Conservation (phyloP, 2,888 invertebrate genomes). For the Notodonta dromedarius region DNA sequence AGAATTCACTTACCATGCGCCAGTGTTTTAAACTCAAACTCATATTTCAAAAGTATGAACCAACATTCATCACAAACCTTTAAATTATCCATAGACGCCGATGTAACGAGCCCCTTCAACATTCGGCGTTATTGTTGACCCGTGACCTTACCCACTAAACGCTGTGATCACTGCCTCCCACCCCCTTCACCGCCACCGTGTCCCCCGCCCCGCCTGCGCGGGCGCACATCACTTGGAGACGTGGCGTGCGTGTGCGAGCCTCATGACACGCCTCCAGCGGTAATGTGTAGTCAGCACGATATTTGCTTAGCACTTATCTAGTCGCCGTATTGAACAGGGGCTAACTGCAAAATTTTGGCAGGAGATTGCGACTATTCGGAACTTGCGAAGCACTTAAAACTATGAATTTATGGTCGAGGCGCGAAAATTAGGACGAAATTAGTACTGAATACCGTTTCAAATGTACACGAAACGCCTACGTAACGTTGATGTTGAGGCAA, state of each 20-base stretch:
- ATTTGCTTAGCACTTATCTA: background rate
- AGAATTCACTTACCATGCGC: background rate
- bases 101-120: slow-evolving; percentile 1
- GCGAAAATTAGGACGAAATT: background rate
- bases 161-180: background rate
- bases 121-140: slow-evolving; percentile 4
- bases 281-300: background rate
- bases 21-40: background rate
- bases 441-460: background rate
- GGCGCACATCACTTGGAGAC: background rate
- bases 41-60: background rate
- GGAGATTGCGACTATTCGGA: background rate
- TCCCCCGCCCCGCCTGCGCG: slow-evolving; percentile 3
- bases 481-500: background rate
- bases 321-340: background rate
- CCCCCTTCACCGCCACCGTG: background rate
- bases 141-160: slow-evolving; percentile 5
- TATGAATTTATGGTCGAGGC: background rate
- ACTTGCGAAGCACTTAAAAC: background rate
- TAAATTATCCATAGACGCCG: background rate
- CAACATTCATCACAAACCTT: background rate
- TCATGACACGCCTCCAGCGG: slow-evolving; percentile 4
- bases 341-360: background rate
- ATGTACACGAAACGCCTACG: background rate
- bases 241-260: background rate